A percentile compares a stretch with the other conserved stretches of the same genome.
Conservation (phyloP, 2,797 vertebrate species). For the Tapera naevia region DNA sequence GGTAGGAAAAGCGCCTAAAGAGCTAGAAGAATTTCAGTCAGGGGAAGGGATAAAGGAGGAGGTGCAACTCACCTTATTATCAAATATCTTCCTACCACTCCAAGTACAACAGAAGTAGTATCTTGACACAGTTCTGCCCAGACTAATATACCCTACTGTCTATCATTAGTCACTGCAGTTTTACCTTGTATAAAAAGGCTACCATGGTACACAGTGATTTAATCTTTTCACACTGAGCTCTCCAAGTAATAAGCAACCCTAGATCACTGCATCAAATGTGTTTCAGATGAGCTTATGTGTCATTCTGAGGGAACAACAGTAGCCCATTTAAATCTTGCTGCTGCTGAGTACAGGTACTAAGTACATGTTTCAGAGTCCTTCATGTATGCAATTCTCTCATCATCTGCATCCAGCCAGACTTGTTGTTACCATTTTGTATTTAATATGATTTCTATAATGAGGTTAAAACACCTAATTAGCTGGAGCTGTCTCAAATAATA, state of each 20-base stretch:
- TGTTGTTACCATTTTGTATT: neutral
- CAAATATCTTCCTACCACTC: neutral
- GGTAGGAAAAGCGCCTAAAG: neutral
- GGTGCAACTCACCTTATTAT: neutral
- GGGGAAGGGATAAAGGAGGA: neutral
- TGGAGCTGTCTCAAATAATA: neutral
- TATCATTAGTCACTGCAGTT: neutral
- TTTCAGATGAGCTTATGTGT: conserved; percentile 23
- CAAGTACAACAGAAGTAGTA: neutral
- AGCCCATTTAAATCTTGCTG: neutral
- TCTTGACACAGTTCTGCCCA: neutral
- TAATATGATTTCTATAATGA: neutral
- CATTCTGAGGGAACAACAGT: neutral
- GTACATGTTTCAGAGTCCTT: neutral
- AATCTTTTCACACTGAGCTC: conserved; percentile 3
- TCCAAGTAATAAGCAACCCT: neutral
- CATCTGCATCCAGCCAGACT: neutral
- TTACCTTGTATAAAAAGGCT: neutral
- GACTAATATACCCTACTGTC: neutral
- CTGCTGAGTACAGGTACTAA: neutral
- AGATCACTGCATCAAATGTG: neutral
- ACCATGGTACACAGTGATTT: neutral
- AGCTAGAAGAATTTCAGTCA: neutral
- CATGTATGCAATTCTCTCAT: neutral
- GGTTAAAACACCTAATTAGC: neutral